Evolutionary conservation across 2,888 invertebrate genomes (phyloP).

Genomic region (Exephanes ischioxanthus): DNA sequence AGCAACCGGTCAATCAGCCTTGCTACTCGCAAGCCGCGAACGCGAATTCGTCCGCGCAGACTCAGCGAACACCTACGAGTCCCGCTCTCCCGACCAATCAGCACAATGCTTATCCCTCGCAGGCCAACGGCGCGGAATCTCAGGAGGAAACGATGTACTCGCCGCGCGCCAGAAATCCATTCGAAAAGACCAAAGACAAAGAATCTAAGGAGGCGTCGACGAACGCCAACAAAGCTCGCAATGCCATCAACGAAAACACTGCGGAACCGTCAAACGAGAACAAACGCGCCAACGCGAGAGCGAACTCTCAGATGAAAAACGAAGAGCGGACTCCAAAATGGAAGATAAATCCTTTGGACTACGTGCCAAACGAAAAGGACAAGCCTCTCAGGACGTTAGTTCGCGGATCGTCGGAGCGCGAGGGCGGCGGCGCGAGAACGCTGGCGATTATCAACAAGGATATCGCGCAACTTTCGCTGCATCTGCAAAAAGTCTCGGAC

Average conservation of each 20-base stretch:
- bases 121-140: conserved; percentile 24
- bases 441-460: conserved; percentile 67
- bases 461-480: conserved; percentile 68
- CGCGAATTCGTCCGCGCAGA: neutral
- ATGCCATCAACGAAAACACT: neutral
- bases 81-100: conserved; percentile 17
- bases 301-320: neutral
- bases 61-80: conserved; percentile 29
- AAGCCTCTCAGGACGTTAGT: conserved; percentile 69
- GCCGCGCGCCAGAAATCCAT: neutral
- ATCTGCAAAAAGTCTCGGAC: conserved; percentile 75
- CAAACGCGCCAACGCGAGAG: conserved; percentile 26
- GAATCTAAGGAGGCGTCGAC: neutral
- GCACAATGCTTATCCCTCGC: neutral
- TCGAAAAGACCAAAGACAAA: neutral
- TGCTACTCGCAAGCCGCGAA: conserved; percentile 6
- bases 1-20: neutral
- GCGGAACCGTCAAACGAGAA: conserved; percentile 5
- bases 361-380: conserved; percentile 68
- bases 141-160: neutral
- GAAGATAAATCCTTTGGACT: conserved; percentile 72
- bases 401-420: conserved; percentile 6
- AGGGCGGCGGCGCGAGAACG: conserved; percentile 33
- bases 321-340: conserved; percentile 64
- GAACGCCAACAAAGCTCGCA: conserved; percentile 1